These are phyloP conservation scores for Lutraria lutraria DNA, from an alignment of 2,888 invertebrate species.

Conservation along the genomic window DNA sequence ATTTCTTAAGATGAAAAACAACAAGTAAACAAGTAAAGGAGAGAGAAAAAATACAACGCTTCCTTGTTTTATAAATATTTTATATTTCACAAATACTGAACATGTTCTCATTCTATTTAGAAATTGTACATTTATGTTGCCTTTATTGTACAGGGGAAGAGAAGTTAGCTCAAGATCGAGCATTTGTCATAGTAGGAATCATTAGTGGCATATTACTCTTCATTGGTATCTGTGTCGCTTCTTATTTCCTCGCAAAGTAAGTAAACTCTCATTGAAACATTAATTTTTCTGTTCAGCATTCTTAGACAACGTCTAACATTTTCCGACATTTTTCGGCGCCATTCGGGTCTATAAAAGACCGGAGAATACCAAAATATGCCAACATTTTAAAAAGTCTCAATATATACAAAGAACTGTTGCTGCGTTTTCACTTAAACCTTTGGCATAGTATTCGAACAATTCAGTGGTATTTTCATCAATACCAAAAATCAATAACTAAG, in stretches of 20 bases:
- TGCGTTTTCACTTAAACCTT: no score
- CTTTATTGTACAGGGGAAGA: conserved; percentile 62
- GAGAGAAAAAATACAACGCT: not conserved
- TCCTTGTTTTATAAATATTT: not conserved
- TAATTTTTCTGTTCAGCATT: not conserved
- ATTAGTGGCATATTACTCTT: conserved; percentile 72
- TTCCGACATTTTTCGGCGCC: no score
- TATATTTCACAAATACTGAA: not conserved
- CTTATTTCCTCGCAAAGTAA: conserved; percentile 73
- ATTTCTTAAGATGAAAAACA: not conserved
- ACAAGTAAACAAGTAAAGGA: not conserved
- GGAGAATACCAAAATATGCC: no score
- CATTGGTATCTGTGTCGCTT: conserved; percentile 73
- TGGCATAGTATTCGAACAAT: not conserved
- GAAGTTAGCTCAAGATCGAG: conserved; percentile 72
- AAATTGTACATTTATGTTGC: conserved; percentile 1
- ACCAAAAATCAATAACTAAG: not conserved
- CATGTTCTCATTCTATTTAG: not conserved
- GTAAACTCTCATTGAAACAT: conserved; percentile 30
- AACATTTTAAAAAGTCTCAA: no score
- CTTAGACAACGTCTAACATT: not conserved
- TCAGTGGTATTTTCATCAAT: not conserved
- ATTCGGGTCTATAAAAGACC: no score
- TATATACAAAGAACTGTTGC: no score
- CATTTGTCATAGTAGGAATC: conserved; percentile 73